These are phyloP conservation scores for Oxycera nigricornis DNA, from an alignment of 2,888 invertebrate species.

Conservation along the genomic window DNA sequence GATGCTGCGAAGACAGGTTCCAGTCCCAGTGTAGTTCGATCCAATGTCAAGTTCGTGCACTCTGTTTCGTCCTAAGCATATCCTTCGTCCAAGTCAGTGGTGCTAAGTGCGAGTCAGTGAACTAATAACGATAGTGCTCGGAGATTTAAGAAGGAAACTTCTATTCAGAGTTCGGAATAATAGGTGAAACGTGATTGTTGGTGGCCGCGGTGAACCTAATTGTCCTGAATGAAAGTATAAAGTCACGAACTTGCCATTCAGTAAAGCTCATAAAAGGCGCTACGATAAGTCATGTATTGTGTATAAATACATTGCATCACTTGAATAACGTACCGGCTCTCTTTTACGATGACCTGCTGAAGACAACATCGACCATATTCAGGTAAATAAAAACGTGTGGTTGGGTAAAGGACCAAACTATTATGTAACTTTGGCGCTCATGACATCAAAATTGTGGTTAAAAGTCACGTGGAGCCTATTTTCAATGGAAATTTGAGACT, in stretches of 20 bases:
- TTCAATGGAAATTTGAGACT: too few relatives aligned
- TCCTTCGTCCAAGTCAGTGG: background rate
- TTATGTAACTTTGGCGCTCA: too few relatives aligned
- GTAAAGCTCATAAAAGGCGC: background rate
- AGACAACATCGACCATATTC: too few relatives aligned
- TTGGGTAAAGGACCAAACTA: too few relatives aligned
- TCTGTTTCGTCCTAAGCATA: background rate
- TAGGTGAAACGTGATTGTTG: too few relatives aligned
- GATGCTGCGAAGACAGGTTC: background rate
- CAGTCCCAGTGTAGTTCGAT: background rate
- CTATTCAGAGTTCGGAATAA: too few relatives aligned
- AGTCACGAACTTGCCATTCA: background rate
- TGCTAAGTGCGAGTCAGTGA: background rate
- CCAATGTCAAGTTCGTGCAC: background rate
- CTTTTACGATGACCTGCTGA: too few relatives aligned
- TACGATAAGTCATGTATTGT: background rate
- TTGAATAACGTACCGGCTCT: background rate
- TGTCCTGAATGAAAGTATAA: slow-evolving; percentile 1
- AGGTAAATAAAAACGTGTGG: too few relatives aligned
- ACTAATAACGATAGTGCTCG: background rate
- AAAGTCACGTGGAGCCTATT: too few relatives aligned
- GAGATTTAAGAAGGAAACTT: too few relatives aligned
- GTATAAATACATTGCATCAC: background rate
- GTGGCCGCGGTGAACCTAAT: too few relatives aligned
- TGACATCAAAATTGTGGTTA: too few relatives aligned